phyloP scores from a whole-genome alignment of 2,797 vertebrate species.

The Hypotaenidia philippensis region DNA sequence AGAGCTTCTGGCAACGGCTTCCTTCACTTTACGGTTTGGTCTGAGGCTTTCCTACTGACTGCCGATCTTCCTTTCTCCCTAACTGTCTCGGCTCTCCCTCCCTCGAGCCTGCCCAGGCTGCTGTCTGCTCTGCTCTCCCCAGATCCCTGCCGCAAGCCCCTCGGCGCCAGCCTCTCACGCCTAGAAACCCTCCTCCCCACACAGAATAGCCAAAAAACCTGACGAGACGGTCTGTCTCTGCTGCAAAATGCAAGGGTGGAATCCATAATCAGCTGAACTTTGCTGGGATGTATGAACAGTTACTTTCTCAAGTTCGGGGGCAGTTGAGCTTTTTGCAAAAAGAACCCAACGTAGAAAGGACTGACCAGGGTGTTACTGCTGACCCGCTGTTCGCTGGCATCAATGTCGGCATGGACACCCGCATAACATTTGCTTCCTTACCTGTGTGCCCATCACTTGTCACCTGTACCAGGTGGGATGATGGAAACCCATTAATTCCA shows the following conservation, averaged over 20 bases:
- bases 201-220: neutral
- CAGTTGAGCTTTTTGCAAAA: neutral
- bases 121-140: conserved; percentile 23
- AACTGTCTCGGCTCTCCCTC: conserved; percentile 53
- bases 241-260: neutral
- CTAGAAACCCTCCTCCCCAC: neutral
- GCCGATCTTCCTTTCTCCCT: conserved; percentile 41
- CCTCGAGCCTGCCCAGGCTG: neutral
- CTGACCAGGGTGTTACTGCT: neutral
- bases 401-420: neutral
- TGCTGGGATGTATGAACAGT: neutral
- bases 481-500: neutral
- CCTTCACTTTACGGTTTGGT: conserved; percentile 42
- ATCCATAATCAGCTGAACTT: neutral
- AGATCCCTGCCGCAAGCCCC: neutral
- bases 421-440: neutral
- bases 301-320: neutral
- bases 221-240: accelerated
- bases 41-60: conserved; percentile 63
- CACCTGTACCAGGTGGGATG: neutral
- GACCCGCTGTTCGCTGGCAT: neutral
- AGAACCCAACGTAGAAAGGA: accelerated
- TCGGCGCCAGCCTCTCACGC: neutral
- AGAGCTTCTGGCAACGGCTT: conserved; percentile 72
- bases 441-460: neutral